Base-by-base conservation (phyloP, 2,113 vertebrate genomes). In the Platysternon megacephalum region DNA sequence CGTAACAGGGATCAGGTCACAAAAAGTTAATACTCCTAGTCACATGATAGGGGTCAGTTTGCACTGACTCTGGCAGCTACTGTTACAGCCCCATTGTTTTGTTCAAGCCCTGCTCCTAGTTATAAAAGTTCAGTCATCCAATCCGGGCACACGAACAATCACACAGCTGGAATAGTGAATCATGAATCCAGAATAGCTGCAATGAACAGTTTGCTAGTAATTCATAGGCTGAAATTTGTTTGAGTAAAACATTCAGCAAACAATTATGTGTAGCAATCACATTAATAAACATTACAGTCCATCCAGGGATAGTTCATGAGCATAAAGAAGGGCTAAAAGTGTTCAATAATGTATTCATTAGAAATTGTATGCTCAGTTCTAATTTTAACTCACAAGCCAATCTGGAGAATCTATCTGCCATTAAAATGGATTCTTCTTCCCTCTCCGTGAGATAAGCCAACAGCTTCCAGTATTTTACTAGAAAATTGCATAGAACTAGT, bases 351-450 rank as follows among this genome's bases (percentile, higher is more conserved):
- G 82, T 1, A 17, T 89, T 91, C 39, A 55, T 86, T 93, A 48
- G 82, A 86, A 86, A 78, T 78, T 86, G 42, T 4, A 86, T 26
- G 19, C 10, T 46, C 44, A 26, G 39, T 42, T 56, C 52, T 14
- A 17, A 49, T 81, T 95, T 88, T 90, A 94, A 82, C 58, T 89
- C 74, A 68, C 80, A 44, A 97, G 72, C 92, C 95, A 93, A 56
- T 89, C 58, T 94, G 85, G 42, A 96, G 79, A 39, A 88, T 24
- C 24, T 76, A 88, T 95, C 81, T 91, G 35, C 9, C 58, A 44
- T 68, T 94, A 93, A 94, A 90, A 87, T 55, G 29, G 24, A 72
- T 92, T 81, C 39, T 92, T 91, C 84, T 51, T 82, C 65, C 58
- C 93, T 26, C 12, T 85, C 0, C 0, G 4, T 52, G 85, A 93